A percentile compares a stretch with the other conserved stretches of the same genome.
Evolutionary conservation across 2,113 vertebrate genomes (phyloP).

Genomic region (Scalopus aquaticus): DNA sequence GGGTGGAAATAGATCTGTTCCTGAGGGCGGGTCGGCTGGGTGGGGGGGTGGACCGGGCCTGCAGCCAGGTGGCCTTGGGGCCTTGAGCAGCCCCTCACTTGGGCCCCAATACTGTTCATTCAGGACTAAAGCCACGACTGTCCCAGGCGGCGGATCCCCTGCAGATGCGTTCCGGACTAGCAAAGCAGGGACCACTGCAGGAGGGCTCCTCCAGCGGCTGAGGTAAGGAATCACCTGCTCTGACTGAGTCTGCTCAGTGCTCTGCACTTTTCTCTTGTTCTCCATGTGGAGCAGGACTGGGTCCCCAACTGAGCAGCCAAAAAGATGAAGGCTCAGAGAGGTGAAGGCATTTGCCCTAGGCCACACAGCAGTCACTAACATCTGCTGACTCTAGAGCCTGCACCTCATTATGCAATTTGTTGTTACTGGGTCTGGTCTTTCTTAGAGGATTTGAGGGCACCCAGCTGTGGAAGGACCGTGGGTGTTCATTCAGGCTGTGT

Average conservation of each 20-base stretch:
- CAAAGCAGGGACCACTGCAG: rapidly evolving
- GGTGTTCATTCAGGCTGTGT: background rate
- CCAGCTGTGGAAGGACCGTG: background rate
- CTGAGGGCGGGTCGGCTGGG: background rate
- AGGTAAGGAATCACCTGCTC: constrained; percentile 35
- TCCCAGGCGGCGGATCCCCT: background rate
- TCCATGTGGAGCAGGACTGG: background rate
- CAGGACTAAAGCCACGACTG: constrained; percentile 25
- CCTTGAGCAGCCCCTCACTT: constrained; percentile 64
- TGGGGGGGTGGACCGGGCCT: constrained; percentile 32
- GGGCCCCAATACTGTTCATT: background rate
- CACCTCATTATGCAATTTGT: background rate
- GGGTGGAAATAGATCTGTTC: constrained; percentile 66
- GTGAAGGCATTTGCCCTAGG: background rate
- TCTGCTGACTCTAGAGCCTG: background rate
- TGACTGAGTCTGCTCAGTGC: background rate
- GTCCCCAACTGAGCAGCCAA: background rate
- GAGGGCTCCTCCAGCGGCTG: constrained; percentile 50
- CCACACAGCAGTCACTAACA: background rate
- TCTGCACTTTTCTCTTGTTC: background rate
- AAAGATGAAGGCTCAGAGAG: constrained; percentile 8
- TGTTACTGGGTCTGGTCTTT: background rate
- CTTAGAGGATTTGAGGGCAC: background rate
- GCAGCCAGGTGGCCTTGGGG: constrained; percentile 37
- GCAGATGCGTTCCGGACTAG: background rate